Percentiles rank a stretch among this genome's conserved stretches.
These are phyloP conservation scores for Acridotheres tristis DNA, from an alignment of 2,797 vertebrate genomes.

Conservation along the genomic window DNA sequence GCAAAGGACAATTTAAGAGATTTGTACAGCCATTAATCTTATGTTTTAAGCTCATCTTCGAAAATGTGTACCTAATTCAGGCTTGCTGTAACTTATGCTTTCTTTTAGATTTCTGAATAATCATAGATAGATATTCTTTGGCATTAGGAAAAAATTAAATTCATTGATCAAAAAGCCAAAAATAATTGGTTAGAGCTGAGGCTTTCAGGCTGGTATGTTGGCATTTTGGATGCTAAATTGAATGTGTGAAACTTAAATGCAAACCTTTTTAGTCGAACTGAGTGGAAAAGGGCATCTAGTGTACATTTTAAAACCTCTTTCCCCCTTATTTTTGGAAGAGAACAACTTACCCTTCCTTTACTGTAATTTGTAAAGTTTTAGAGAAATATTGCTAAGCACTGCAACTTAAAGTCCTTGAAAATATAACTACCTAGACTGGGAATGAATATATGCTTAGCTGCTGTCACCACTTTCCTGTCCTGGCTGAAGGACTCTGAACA, in stretches of 20 bases:
- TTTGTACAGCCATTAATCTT: conserved; percentile 66
- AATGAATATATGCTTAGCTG: background rate
- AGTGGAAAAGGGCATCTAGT: background rate
- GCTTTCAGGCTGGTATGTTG: conserved; percentile 6
- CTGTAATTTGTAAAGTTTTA: background rate
- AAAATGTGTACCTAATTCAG: conserved; percentile 29
- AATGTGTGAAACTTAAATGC: conserved; percentile 2
- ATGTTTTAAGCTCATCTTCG: conserved; percentile 67
- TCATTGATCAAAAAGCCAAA: conserved; percentile 43
- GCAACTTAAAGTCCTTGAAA: conserved; percentile 8
- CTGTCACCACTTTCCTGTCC: background rate
- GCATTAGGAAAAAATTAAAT: conserved; percentile 40
- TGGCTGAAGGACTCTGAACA: background rate
- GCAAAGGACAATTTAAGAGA: conserved; percentile 67
- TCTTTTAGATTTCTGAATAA: conserved; percentile 56
- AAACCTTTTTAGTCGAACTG: background rate
- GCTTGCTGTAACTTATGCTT: background rate
- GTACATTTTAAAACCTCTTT: background rate
- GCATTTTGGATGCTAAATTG: background rate
- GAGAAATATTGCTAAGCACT: background rate
- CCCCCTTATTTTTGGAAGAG: conserved; percentile 3
- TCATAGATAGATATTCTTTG: background rate
- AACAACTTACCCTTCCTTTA: background rate
- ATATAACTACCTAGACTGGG: background rate
- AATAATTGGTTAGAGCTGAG: background rate